These are phyloP conservation scores for Batillaria attramentaria DNA, from an alignment of 1,140 invertebrate genomes.

Conservation along the genomic window DNA sequence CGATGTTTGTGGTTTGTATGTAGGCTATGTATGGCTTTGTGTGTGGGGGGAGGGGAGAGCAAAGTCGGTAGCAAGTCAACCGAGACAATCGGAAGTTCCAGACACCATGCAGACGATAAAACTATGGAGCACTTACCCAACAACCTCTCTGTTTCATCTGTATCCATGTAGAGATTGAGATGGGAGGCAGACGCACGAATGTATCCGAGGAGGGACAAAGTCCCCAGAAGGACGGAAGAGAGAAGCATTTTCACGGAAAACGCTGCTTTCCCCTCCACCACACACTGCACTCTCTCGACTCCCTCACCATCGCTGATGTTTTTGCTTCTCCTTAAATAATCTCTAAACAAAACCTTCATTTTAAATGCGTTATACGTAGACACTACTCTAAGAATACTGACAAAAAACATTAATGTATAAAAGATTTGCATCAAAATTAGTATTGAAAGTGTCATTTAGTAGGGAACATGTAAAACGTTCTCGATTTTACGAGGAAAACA, in stretches of 20 bases:
- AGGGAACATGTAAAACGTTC: background rate
- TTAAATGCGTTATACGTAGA: too few relatives aligned
- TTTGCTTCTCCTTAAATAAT: constrained; percentile 25
- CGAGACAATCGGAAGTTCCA: background rate
- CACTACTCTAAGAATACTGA: background rate
- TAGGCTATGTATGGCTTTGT: background rate
- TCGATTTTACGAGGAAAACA: background rate
- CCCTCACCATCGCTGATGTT: constrained; percentile 36
- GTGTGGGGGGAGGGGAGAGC: background rate
- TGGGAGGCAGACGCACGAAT: constrained; percentile 42
- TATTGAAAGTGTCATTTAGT: background rate
- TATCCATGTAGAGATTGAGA: constrained; percentile 62
- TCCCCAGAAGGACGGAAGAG: constrained; percentile 33
- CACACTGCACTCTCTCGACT: constrained; percentile 35
- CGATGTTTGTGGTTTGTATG: background rate
- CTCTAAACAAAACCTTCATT: constrained; percentile 19
- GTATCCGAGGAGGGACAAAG: constrained; percentile 45
- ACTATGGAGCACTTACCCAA: constrained; percentile 55
- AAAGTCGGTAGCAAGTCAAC: background rate
- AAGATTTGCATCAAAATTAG: background rate
- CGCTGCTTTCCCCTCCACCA: constrained; percentile 32
- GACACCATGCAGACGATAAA: constrained; percentile 9
- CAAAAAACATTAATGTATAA: background rate
- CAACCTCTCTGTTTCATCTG: constrained; percentile 56
- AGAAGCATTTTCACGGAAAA: constrained; percentile 49